Conservation (phyloP, 2,888 invertebrate genomes). For the Erebia epiphron region DNA sequence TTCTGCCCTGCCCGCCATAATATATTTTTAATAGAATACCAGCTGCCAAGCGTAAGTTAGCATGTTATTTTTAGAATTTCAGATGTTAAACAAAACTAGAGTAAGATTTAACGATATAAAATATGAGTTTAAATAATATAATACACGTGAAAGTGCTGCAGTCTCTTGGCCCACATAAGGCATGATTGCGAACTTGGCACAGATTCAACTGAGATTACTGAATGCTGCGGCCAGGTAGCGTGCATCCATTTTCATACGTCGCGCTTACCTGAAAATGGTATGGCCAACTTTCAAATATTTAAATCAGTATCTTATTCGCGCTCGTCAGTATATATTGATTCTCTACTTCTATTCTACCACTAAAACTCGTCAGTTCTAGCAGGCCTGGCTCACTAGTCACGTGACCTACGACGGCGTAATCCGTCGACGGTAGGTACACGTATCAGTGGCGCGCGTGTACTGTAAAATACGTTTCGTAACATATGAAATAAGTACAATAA, state of each 20-base stretch:
- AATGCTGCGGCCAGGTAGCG: conserved; percentile 8
- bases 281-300: conserved; percentile 2
- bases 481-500: too few relatives aligned
- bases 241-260: conserved; percentile 19
- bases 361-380: too few relatives aligned
- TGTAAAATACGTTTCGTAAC: too few relatives aligned
- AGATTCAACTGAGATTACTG: conserved; percentile 57
- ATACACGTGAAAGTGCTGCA: conserved; percentile 52
- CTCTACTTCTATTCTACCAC: too few relatives aligned
- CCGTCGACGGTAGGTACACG: too few relatives aligned
- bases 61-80: too few relatives aligned
- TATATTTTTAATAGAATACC: too few relatives aligned
- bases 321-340: not conserved
- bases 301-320: not conserved
- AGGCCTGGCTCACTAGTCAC: too few relatives aligned
- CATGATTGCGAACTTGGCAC: conserved; percentile 73
- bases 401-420: too few relatives aligned
- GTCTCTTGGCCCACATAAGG: conserved; percentile 76
- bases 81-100: conserved; percentile 3
- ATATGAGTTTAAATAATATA: conserved; percentile 23
- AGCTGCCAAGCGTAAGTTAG: too few relatives aligned
- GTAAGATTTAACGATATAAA: conserved; percentile 12
- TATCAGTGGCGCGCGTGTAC: too few relatives aligned
- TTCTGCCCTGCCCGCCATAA: too few relatives aligned
- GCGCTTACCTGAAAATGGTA: conserved; percentile 9